A percentile compares a stretch with the other conserved stretches of the same genome.
These are phyloP conservation scores for Caenorhabditis remanei DNA, from an alignment of 1,140 invertebrate genomes.

Conservation along the genomic window DNA sequence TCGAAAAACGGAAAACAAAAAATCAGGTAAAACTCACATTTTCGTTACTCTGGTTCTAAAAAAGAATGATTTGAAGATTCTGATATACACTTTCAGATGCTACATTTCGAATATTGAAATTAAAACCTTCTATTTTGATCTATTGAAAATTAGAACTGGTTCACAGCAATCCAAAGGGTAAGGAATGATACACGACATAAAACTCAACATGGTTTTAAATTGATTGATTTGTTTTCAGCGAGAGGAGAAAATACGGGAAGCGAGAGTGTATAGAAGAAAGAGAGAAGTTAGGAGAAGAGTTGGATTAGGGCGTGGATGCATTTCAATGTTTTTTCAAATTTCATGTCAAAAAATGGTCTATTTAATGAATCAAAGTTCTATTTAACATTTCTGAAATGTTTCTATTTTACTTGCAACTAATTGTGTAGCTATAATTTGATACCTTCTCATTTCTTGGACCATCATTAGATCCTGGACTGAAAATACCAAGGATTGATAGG, in stretches of 20 bases:
- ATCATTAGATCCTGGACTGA: slow-evolving; percentile 68
- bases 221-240: neutral
- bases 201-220: neutral
- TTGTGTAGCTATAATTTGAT: neutral
- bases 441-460: slow-evolving; percentile 72
- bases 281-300: slow-evolving; percentile 11
- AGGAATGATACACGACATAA: slow-evolving; percentile 22
- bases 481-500: slow-evolving; percentile 71
- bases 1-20: slow-evolving; percentile 21
- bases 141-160: neutral
- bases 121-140: neutral
- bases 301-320: neutral
- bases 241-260: neutral
- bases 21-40: slow-evolving; percentile 42
- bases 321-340: neutral
- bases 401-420: too few relatives aligned
- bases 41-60: slow-evolving; percentile 56
- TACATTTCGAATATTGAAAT: too few relatives aligned
- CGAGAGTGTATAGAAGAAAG: slow-evolving; percentile 15
- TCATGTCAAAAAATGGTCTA: neutral
- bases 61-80: neutral
- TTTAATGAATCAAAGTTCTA: neutral
- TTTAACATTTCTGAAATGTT: neutral
- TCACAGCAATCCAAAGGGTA: slow-evolving; percentile 20
- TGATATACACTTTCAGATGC: neutral